Base-by-base conservation (phyloP, 2,888 invertebrate species). In the Hyposoter dolosus region DNA sequence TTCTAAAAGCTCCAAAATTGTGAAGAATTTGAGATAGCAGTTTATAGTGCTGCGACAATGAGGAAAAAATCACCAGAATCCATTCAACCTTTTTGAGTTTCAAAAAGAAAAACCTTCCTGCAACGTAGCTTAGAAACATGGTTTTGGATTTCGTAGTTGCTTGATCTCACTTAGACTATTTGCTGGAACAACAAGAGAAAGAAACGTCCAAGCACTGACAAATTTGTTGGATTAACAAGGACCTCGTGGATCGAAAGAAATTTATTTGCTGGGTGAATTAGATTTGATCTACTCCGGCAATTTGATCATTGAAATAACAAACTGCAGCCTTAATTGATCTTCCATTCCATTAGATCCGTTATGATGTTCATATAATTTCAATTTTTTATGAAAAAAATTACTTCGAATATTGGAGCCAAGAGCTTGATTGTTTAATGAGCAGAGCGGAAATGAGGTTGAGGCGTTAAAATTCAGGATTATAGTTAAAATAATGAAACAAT, bases 121-220 rank as follows among this genome's bases (percentile, higher is more conserved):
- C 83, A 83, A 84, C 83, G 83, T 86, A 87, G 82, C 79, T 71
- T 80, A 76, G 76, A 69, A 47, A 83, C 43, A 78, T 83, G 80
- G 72, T 83, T 74, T 68, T 86, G 86, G 68, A 81, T 81, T 87
- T 76, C 72, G 86, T 86, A 86, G 87, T 56, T 82, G 87, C 87
- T 86, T 86, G 82, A 79, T 60, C 76, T 86, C 75, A 82, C 82
- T 78, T 86, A 86, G 86, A 86, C 82, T 81, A 50, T 40, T 68
- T 40, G 35, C 23, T n/a, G 68, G 19, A 45, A 23, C 50, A 50
- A 76, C 9, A 40, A 40, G 66, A 69, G 47, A 47, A 47, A 65
- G 68, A 63, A 23, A 60, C 47, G 23, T 17, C 12, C 19, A 56
- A 68, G 45, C n/a, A n/a, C 1, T 40, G 10, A 40, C 10, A 40